phyloP scores from a whole-genome alignment of 2,797 vertebrate genomes.

The Botia kubotai region DNA sequence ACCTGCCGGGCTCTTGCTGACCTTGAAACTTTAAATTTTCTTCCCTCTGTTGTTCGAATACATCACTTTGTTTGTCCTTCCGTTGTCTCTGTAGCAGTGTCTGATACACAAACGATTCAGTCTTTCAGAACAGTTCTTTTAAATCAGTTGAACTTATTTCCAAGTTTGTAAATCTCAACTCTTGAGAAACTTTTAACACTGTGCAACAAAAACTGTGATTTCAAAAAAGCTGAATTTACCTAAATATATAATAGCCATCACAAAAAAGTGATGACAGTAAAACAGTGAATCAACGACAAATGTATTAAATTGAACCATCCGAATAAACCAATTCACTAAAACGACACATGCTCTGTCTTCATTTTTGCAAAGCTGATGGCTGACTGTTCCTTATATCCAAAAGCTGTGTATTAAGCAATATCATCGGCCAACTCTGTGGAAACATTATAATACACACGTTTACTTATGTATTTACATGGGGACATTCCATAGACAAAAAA shows the following conservation, averaged over 20 bases:
- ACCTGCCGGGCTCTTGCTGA: slow-evolving; percentile 49
- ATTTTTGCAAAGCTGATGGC: slow-evolving; percentile 1
- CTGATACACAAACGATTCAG: not conserved
- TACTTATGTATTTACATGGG: too few species aligned
- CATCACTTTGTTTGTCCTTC: slow-evolving; percentile 11
- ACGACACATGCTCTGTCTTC: too few species aligned
- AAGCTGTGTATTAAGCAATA: slow-evolving; percentile 45
- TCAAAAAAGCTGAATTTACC: too few species aligned
- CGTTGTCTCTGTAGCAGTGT: not conserved
- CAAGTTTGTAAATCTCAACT: not conserved
- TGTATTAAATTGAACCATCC: not conserved
- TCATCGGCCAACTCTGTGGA: slow-evolving; percentile 53
- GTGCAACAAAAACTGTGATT: too few species aligned
- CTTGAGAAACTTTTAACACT: too few species aligned
- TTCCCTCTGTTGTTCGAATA: slow-evolving; percentile 10
- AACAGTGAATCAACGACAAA: too few species aligned
- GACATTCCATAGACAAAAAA: too few species aligned
- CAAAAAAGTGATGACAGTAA: too few species aligned
- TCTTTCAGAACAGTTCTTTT: not conserved
- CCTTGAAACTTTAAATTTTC: slow-evolving; percentile 59
- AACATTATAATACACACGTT: slow-evolving; percentile 20
- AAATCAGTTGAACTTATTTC: not conserved
- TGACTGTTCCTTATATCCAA: slow-evolving; percentile 14
- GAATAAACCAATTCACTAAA: not conserved
- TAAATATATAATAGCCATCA: too few species aligned